Base-by-base conservation (phyloP, 1,140 invertebrate species). In the Ridgeia piscesae region DNA sequence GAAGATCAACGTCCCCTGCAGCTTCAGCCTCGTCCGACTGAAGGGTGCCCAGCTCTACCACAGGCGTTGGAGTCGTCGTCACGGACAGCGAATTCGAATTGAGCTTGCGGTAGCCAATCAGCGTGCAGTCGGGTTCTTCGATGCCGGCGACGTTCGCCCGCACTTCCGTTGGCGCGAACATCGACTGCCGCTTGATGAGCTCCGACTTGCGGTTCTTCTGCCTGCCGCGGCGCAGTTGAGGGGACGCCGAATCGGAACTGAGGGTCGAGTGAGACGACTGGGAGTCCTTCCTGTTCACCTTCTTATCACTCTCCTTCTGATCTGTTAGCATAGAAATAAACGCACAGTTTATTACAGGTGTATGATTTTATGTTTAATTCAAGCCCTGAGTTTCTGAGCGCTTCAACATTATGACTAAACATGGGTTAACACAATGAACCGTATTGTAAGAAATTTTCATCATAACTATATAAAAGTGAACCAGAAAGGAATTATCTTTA, bases 31-130 rank as follows among this genome's bases (percentile, higher is more conserved):
- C 34, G 0, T 34, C 91, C 17, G 88, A 34, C 50, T 94, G 95
- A 42, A 96, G 94, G 1, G 95, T 96, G 34, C 95, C 95, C 21
- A 96, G 94, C 90, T 95, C 93, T 33, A 95, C 95, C 95, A 96
- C 94, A 95, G 95, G 92, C 94, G 95, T 91, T 94, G 91, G 77
- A 95, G 93, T 91, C 8, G 89, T 92, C 27, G 92, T 77, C 50
- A 92, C 58, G 21, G 92, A 17, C 89, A 48, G 35, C 35, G 34
- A 93, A 91, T 91, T 89, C 35, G 34, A 48, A 50, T 91, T 91
- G 77, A 95, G 95, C 91, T 96, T 96, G 88, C 95, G 94, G 92
- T 96, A 96, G 31, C 96, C 95, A 93, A 95, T 95, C 42, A 95
- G 93, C 58, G 92, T 93, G 91, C 94, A 94, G 92, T 94, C 94